Conservation (phyloP, 2,888 invertebrate genomes). For the Eubasilissa splendida region DNA sequence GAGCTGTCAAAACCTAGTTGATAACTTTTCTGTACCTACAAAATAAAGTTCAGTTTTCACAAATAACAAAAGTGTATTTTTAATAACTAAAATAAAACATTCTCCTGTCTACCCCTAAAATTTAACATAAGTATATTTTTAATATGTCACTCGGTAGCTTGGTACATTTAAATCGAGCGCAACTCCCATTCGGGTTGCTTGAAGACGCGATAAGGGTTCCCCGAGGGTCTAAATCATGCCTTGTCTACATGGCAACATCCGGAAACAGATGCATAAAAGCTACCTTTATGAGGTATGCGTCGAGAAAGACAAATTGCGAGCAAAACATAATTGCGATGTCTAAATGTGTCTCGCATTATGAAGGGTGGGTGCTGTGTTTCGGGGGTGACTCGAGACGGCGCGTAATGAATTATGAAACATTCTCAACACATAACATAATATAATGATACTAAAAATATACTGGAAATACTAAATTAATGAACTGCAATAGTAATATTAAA, state of each 20-base stretch:
- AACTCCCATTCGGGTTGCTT: neutral
- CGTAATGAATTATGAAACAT: constrained; percentile 7
- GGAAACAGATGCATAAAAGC: constrained; percentile 55
- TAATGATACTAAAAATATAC: neutral
- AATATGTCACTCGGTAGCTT: neutral
- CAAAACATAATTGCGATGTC: constrained; percentile 58
- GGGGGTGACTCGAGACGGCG: constrained; percentile 8
- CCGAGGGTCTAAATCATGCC: constrained; percentile 36
- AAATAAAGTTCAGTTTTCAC: too few species aligned
- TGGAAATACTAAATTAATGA: neutral
- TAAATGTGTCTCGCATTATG: constrained; percentile 52
- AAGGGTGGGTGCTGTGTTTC: constrained; percentile 39
- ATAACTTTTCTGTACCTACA: too few species aligned
- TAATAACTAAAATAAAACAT: too few species aligned
- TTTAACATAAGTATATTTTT: too few species aligned
- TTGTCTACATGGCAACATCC: constrained; percentile 27
- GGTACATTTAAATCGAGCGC: constrained; percentile 13
- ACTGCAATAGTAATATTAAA: neutral
- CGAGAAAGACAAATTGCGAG: constrained; percentile 56
- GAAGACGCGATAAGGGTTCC: constrained; percentile 12
- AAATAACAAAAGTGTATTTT: too few species aligned
- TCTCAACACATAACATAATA: constrained; percentile 7
- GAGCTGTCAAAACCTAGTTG: neutral
- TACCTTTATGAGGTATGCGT: constrained; percentile 26
- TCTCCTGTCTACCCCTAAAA: too few species aligned